Percentiles rank a stretch among this genome's conserved stretches.
phyloP scores from a whole-genome alignment of 1,140 invertebrate genomes.

The Brevipalpus yothersi region DNA sequence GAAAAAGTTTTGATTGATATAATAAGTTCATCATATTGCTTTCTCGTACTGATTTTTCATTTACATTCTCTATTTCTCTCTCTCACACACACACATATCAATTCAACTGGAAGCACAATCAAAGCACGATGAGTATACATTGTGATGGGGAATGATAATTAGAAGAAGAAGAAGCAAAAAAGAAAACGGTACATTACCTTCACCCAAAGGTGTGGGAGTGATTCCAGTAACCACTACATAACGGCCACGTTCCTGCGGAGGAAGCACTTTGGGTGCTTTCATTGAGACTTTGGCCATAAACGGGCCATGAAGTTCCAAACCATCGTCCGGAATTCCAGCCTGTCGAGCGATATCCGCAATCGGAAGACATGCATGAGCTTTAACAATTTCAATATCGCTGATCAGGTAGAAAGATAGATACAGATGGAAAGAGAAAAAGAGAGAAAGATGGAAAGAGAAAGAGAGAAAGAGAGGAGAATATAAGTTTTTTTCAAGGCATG shows the following conservation, averaged over 20 bases:
- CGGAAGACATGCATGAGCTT: slow-evolving; percentile 61
- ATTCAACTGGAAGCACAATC: too few relatives aligned
- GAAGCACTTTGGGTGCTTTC: slow-evolving; percentile 46
- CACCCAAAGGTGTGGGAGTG: slow-evolving; percentile 71
- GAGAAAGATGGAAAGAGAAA: background rate
- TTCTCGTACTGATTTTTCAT: too few relatives aligned
- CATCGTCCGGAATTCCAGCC: slow-evolving; percentile 50
- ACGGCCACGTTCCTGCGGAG: slow-evolving; percentile 45
- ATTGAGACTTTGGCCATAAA: slow-evolving; percentile 89
- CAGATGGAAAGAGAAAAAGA: background rate
- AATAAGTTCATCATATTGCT: too few relatives aligned
- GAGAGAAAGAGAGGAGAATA: background rate
- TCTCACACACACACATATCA: too few relatives aligned
- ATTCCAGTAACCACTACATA: slow-evolving; percentile 78
- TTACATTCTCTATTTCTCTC: too few relatives aligned
- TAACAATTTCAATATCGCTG: slow-evolving; percentile 68
- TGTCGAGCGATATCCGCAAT: slow-evolving; percentile 50
- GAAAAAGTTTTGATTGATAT: too few relatives aligned
- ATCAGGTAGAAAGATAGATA: slow-evolving; percentile 15
- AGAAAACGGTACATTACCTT: background rate
- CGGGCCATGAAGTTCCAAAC: slow-evolving; percentile 70
- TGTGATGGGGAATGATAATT: too few relatives aligned
- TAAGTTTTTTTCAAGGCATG: background rate
- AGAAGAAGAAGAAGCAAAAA: background rate
- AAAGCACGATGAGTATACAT: too few relatives aligned